phyloP scores from a whole-genome alignment of 2,113 vertebrate species.

The Bufo gargarizans region DNA sequence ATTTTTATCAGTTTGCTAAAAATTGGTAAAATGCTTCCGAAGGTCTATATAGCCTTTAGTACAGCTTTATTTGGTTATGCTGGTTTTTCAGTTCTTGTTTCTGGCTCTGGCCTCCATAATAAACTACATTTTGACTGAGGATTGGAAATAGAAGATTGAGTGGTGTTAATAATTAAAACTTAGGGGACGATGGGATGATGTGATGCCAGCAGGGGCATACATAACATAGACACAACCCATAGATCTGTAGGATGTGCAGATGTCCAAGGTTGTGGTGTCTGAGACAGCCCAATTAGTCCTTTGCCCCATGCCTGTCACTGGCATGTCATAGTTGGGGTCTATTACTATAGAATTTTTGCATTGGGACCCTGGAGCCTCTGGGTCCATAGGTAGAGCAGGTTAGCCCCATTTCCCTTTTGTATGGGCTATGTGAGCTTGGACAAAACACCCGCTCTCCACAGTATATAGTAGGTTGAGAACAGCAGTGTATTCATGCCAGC shows the following conservation, averaged over 20 bases:
- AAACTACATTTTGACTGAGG: neutral
- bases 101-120: no score
- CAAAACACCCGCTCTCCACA: neutral
- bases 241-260: no score
- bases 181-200: neutral
- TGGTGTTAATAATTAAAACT: no score
- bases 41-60: no score
- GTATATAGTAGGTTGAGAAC: neutral
- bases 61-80: neutral
- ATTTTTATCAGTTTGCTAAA: no score
- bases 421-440: neutral
- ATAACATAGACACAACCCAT: neutral
- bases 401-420: neutral
- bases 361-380: neutral
- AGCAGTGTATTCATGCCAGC: neutral
- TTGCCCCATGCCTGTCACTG: neutral
- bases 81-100: neutral
- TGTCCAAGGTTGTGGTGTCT: no score
- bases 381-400: neutral
- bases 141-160: neutral
- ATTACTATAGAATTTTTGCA: neutral
- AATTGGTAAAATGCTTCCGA: no score
- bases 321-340: neutral
- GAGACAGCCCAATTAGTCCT: neutral
- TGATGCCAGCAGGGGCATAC: neutral